Percentiles rank a stretch among this genome's conserved stretches.
Evolutionary conservation across 2,797 vertebrate species (phyloP).

Genomic region (Rhabdophis nuchalis): DNA sequence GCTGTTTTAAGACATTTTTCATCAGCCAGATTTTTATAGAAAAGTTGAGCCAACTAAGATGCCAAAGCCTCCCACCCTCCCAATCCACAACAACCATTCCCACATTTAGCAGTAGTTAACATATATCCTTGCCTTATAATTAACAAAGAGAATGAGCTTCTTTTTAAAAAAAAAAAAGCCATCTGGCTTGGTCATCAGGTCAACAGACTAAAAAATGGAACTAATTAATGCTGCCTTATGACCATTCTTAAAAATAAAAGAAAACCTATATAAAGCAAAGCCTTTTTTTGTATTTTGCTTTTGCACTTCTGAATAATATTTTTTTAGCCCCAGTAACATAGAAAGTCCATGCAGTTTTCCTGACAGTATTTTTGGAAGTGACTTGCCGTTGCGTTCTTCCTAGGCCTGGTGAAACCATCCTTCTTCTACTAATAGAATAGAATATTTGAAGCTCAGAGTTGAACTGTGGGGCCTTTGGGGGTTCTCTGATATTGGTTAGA

Average conservation of each 20-base stretch:
- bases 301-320: not conserved
- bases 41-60: not conserved
- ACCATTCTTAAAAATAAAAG: not conserved
- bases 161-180: not conserved
- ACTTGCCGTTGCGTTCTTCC: not conserved
- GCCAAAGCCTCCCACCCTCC: fast-evolving
- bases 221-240: not conserved
- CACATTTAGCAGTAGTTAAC: not conserved
- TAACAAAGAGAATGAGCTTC: not conserved
- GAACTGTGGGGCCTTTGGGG: not conserved
- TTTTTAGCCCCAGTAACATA: not conserved
- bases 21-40: not conserved
- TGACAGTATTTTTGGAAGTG: not conserved
- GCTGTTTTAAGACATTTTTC: not conserved
- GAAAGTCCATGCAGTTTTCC: not conserved
- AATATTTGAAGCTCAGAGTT: not conserved
- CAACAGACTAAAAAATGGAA: not conserved
- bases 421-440: not conserved
- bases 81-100: too few relatives aligned
- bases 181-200: not conserved
- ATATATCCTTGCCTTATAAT: not conserved
- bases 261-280: not conserved
- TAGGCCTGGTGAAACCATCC: not conserved
- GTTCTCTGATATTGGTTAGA: not conserved
- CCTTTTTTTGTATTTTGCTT: not conserved